phyloP scores from a whole-genome alignment of 2,888 invertebrate species.

The Conistra vaccinii region DNA sequence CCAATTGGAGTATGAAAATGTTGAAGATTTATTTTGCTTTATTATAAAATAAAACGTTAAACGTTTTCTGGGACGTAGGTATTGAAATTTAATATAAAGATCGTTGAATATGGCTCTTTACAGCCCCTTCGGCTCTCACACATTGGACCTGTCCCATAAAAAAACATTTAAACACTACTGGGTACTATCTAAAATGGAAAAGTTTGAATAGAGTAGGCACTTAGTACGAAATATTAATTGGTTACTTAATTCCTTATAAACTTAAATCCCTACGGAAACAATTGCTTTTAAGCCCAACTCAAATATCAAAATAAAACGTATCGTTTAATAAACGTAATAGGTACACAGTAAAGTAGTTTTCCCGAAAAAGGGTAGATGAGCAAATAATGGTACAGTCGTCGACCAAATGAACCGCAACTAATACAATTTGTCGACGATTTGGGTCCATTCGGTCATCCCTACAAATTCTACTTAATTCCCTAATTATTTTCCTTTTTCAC shows the following conservation, averaged over 20 bases:
- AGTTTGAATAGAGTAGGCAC: too few relatives aligned
- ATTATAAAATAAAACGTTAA: background rate
- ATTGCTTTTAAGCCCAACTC: background rate
- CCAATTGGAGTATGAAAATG: background rate
- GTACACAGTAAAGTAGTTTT: constrained; percentile 13
- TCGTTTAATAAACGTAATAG: constrained; percentile 6
- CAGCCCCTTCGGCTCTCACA: background rate
- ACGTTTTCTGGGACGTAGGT: background rate
- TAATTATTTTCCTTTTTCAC: constrained; percentile 28
- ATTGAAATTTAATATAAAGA: constrained; percentile 13
- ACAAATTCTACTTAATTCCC: constrained; percentile 25
- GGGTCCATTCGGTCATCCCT: constrained; percentile 6
- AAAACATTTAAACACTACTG: background rate
- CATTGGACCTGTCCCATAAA: background rate
- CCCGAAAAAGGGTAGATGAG: constrained; percentile 18
- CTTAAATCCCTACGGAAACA: background rate
- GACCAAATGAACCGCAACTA: constrained; percentile 26
- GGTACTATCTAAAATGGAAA: too few relatives aligned
- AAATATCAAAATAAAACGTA: constrained; percentile 29
- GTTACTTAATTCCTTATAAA: background rate
- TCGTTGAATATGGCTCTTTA: background rate
- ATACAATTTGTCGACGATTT: constrained; percentile 42
- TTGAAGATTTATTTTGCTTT: background rate
- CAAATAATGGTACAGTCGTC: constrained; percentile 21
- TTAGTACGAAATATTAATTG: background rate